Conservation (phyloP, 2,113 vertebrate genomes). For the Pseudois nayaur region DNA sequence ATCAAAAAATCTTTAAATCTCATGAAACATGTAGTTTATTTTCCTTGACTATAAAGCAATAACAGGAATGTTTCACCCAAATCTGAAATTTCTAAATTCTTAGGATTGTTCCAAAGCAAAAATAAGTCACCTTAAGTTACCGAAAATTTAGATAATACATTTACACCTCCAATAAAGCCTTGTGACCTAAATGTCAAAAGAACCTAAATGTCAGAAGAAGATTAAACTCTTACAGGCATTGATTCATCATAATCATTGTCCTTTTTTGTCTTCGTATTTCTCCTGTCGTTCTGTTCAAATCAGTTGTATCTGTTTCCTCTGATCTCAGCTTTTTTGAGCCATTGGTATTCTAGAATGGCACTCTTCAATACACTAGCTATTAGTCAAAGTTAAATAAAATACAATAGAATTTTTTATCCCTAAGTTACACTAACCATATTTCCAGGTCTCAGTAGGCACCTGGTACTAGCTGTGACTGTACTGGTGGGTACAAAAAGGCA, state of each 20-base stretch:
- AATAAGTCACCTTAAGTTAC: background rate
- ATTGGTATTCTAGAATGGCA: background rate
- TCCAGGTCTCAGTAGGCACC: background rate
- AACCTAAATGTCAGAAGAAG: constrained; percentile 26
- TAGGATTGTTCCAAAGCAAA: background rate
- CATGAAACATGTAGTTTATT: background rate
- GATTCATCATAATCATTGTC: background rate
- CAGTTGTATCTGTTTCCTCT: background rate
- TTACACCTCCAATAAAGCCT: background rate
- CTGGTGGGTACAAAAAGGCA: background rate
- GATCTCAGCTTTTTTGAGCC: background rate
- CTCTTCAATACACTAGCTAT: background rate
- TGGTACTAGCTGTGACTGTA: background rate
- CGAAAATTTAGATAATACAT: background rate
- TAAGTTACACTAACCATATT: background rate
- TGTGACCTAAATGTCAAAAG: background rate
- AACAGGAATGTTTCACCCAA: background rate
- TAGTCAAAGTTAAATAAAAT: background rate
- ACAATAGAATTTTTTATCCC: background rate
- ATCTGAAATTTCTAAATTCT: constrained; percentile 6
- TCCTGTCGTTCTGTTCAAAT: background rate
- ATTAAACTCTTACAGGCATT: background rate
- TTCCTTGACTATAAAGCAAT: background rate
- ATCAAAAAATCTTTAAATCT: background rate
- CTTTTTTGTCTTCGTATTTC: background rate